Conservation (phyloP, 2,888 invertebrate species). For the Celastrina argiolus region DNA sequence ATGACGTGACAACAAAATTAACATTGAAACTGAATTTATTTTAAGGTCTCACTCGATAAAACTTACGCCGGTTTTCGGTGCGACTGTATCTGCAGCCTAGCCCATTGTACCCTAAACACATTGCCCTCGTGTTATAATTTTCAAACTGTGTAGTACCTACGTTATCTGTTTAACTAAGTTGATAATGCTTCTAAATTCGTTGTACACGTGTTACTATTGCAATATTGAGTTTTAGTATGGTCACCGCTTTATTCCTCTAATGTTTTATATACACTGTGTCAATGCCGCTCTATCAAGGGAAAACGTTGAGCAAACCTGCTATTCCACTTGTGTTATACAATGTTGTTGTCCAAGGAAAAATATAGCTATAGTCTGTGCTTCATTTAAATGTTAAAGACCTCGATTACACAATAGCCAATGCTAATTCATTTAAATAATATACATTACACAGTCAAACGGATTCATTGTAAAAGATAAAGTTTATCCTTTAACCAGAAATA, state of each 20-base stretch:
- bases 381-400: neutral
- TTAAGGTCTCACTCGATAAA: too few species aligned
- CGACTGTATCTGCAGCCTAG: too few species aligned
- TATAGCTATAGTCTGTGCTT: neutral
- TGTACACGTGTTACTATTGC: neutral
- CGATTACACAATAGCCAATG: neutral
- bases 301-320: neutral
- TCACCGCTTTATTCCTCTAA: neutral
- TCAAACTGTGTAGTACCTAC: too few species aligned
- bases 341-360: neutral
- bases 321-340: neutral
- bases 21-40: too few species aligned
- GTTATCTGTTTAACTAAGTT: neutral
- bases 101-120: too few species aligned
- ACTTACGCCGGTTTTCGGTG: too few species aligned
- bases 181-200: neutral
- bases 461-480: too few species aligned
- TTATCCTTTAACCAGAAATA: too few species aligned
- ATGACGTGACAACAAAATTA: too few species aligned
- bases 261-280: neutral
- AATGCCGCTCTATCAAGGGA: neutral
- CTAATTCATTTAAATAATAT: neutral
- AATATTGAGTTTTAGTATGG: neutral
- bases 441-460: too few species aligned
- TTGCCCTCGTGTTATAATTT: too few species aligned